Evolutionary conservation across 2,797 vertebrate species (phyloP), one percentile per base, ranked within the genome.

Genomic region (Sciaenops ocellatus): DNA sequence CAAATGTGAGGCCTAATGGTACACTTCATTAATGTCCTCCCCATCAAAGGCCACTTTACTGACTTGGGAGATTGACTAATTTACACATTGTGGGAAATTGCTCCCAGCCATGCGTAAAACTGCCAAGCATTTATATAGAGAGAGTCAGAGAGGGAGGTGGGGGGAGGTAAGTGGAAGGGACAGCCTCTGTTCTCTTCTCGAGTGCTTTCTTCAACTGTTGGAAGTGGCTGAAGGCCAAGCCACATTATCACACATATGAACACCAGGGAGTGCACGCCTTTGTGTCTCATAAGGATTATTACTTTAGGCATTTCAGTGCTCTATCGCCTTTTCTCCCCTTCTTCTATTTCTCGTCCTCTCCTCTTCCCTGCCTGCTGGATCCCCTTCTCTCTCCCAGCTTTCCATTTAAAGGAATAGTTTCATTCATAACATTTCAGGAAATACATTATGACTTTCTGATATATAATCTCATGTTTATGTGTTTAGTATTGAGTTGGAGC

Each of bases 41-140:
- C 92, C 97, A 97, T 97, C 96, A 97, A 98, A 98, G 96, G 88
- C 93, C 93, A 94, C 94, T 97, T 97, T 96, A 97, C 95, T 97
- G 96, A 97, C 97, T 97, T 95, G 92, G 95, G 95, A 94, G 96
- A 97, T 96, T 96, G 96, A 97, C 97, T 98, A 97, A 97, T 98
- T 98, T 97, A 97, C 97, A 98, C 97, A 95, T 97, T 97, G 96
- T 97, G 97, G 96, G 96, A 97, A 98, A 98, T 97, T 97, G 96
- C 96, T 97, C 95, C 97, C 96, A 97, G 97, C 95, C 95, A 96
- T 95, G 95, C 95, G 95, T 93, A 95, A 95, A 95, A 96, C 95
- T 94, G 93, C 93, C 93, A 94, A 95, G 92, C 93, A 92, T 95
- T 96, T 94, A 94, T 95, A 95, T 92, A 90, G 92, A 95, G 87